These are phyloP conservation scores for Schizotus pectinicornis DNA, from an alignment of 2,888 invertebrate species.

Conservation along the genomic window DNA sequence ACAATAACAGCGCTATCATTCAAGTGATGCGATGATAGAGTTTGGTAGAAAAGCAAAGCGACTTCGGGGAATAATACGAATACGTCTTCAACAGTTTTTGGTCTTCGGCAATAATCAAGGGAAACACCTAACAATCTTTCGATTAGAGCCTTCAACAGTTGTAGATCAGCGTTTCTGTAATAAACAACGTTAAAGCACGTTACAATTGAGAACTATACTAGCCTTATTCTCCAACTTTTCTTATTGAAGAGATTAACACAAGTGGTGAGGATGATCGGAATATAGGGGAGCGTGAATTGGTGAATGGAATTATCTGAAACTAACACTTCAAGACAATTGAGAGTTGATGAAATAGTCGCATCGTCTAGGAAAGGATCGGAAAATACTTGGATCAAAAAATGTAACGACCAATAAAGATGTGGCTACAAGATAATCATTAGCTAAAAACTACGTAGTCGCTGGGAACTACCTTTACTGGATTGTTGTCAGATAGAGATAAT, in stretches of 20 bases:
- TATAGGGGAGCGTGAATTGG: slow-evolving; percentile 35
- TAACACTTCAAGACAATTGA: slow-evolving; percentile 43
- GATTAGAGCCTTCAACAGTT: slow-evolving; percentile 41
- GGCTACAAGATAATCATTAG: slow-evolving; percentile 32
- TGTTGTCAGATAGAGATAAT: slow-evolving; percentile 37
- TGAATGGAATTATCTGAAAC: slow-evolving; percentile 42
- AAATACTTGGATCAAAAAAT: slow-evolving; percentile 35
- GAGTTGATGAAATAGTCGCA: slow-evolving; percentile 35
- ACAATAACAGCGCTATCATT: slow-evolving; percentile 40
- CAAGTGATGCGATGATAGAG: slow-evolving; percentile 28
- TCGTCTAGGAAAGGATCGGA: slow-evolving; percentile 29
- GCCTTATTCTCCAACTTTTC: slow-evolving; percentile 42
- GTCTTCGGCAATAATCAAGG: slow-evolving; percentile 33
- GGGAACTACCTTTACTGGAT: slow-evolving; percentile 36
- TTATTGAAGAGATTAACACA: slow-evolving; percentile 38
- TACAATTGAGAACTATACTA: slow-evolving; percentile 9
- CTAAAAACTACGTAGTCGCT: not conserved
- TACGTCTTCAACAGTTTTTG: slow-evolving; percentile 41
- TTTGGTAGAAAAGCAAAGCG: slow-evolving; percentile 33
- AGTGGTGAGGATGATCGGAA: slow-evolving; percentile 33
- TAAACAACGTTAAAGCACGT: slow-evolving; percentile 1
- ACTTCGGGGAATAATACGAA: slow-evolving; percentile 40
- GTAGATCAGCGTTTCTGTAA: slow-evolving; percentile 44
- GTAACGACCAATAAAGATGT: slow-evolving; percentile 35
- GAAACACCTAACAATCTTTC: slow-evolving; percentile 44